Base-by-base conservation (phyloP, 2,113 vertebrate genomes). In the Falcunculus frontatus region DNA sequence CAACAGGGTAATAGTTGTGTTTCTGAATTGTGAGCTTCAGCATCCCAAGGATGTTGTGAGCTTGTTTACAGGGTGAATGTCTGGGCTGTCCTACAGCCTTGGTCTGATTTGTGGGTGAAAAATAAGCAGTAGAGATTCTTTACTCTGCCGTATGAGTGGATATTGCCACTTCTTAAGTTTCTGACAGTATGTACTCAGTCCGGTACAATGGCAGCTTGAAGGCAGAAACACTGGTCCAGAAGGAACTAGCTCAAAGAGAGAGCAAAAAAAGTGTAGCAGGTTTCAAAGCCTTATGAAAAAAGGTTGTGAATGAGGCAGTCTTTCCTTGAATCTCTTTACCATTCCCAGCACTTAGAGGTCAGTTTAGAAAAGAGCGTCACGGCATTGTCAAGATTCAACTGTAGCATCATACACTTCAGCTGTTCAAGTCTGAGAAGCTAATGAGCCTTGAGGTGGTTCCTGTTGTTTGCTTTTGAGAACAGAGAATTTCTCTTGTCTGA, bases 401-500 rank as follows among this genome's bases (percentile, higher is more conserved):
- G 76, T 52, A 90, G 44, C 6, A 3, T 73, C 0, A 0, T 67
- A 37, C 35, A 84, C 68, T 83, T 93, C 27, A 85, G 1, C 60
- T 90, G 29, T 77, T 90, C 0, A 0, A 18, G 75, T 74, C 83
- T 70, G 52, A 86, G 88, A 56, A 90, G 41, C 73, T 86, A 78
- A 87, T 90, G 83, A 90, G 79, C 93, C 93, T 86, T 77, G 79
- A 84, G 90, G 88, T 77, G 9, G 76, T 82, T 95, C 73, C 69
- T 94, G 46, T 82, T 87, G 79, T 93, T 95, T 80, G 39, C 56
- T 81, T 56, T 84, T 65, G 80, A 84, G 80, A 89, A 22, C 62
- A 78, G 76, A 88, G 64, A 33, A 41, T 84, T 88, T 92, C 56
- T 86, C 82, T 69, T 82, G 92, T 90, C 76, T 10, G 3, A 74